A percentile compares a stretch with the other conserved stretches of the same genome.
phyloP scores from a whole-genome alignment of 2,888 invertebrate species.

The Operophtera brumata region DNA sequence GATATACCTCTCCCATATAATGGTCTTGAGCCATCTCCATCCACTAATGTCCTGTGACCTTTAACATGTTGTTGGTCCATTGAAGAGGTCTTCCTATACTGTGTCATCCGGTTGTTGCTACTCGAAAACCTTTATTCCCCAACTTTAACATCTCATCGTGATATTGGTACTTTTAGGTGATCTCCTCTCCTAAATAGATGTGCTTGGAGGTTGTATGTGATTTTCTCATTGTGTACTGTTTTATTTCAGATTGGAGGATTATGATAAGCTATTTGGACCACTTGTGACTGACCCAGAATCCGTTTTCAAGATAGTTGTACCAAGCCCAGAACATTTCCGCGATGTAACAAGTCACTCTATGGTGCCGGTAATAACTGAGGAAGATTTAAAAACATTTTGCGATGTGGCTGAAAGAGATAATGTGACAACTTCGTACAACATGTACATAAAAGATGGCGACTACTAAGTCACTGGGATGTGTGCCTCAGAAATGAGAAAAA shows the following conservation, averaged over 20 bases:
- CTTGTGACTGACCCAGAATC: not conserved
- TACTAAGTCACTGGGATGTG: not conserved
- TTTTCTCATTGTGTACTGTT: too few relatives aligned
- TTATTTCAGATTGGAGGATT: slow-evolving; percentile 4
- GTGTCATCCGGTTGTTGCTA: too few relatives aligned
- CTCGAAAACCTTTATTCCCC: too few relatives aligned
- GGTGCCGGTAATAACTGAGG: not conserved
- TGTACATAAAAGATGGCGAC: not conserved
- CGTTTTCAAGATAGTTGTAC: not conserved
- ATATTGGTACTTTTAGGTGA: too few relatives aligned
- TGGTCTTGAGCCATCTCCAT: too few relatives aligned
- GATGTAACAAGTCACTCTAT: not conserved
- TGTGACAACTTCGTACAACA: not conserved
- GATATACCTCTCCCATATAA: too few relatives aligned
- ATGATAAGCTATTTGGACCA: not conserved
- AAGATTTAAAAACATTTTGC: not conserved
- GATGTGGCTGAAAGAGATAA: not conserved
- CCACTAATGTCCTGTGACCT: too few relatives aligned
- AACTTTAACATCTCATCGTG: too few relatives aligned
- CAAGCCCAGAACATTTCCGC: not conserved
- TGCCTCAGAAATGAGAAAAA: not conserved
- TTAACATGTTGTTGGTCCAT: too few relatives aligned
- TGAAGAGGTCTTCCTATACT: too few relatives aligned
- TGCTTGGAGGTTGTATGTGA: too few relatives aligned
- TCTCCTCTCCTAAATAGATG: too few relatives aligned